Evolutionary conservation across 2,888 invertebrate genomes (phyloP), one percentile per base, ranked within the genome.

Genomic region (Tetragonisca angustula): DNA sequence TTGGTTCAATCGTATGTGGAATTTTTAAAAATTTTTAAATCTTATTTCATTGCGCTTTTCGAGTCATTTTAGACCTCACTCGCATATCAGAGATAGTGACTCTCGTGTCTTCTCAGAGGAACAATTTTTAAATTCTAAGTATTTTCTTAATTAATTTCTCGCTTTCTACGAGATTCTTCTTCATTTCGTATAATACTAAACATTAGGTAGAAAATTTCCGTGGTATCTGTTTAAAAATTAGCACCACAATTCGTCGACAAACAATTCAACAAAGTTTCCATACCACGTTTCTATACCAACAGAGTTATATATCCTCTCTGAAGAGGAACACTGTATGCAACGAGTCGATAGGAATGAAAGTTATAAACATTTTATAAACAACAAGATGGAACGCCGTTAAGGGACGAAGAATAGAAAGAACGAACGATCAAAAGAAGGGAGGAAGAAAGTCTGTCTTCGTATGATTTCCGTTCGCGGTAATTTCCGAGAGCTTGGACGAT

Each of bases 381-480:
- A 17, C 24, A 13, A 13, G 36, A 11, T 65, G 3, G 15, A 61
- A 56, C n/a, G 54, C 36, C 61, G 69, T 70, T 69, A 54, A 67
- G 54, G 32, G 65, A 49, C 49, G 49, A 27, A 32, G 50, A 68
- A 32, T 36, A n/a, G 3, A 69, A 36, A 15, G 49, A 11, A 36
- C 0, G 27, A 36, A 36, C 6, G 2, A 9, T 9, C 2, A 32
- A 19, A 43, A 6, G 0, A 36, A 72, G 65, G 43, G 65, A 75
- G 65, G 52, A 78, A 69, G 61, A 49, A 36, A 17, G 49, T 32
- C 32, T 82, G 71, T 72, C 72, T 24, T n/a, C 70, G 79, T 65
- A 79, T 83, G 73, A 83, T 79, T 76, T 61, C 59, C 43, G 62
- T 76, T 83, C 64, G 52, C 36, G 15, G 83, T 68, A 68, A 76